These are phyloP conservation scores for Dynastes grantii DNA, from an alignment of 2,888 invertebrate genomes.

Conservation along the genomic window DNA sequence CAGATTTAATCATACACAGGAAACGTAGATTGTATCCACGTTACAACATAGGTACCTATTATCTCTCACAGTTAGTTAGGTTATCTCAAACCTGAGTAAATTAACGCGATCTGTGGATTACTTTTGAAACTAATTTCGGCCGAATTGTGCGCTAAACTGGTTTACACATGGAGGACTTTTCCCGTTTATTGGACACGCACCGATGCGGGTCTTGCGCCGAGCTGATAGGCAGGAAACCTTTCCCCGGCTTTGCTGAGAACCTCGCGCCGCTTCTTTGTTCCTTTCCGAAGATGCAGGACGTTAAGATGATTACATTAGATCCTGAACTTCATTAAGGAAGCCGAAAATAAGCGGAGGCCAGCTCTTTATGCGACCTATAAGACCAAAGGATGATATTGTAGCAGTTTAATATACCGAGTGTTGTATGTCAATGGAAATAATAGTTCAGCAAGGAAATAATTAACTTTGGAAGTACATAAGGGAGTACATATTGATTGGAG, in stretches of 20 bases:
- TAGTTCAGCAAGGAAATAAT: too few species aligned
- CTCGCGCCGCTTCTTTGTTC: constrained; percentile 30
- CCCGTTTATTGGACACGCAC: constrained; percentile 47
- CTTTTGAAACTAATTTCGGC: constrained; percentile 58
- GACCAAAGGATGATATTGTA: too few species aligned
- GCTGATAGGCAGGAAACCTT: constrained; percentile 20
- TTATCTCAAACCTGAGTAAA: constrained; percentile 46
- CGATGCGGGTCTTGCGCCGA: constrained; percentile 44
- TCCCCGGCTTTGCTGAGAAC: neutral
- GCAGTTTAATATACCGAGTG: too few species aligned
- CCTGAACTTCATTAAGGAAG: constrained; percentile 41
- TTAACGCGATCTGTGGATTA: constrained; percentile 50
- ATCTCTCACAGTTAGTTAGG: constrained; percentile 47
- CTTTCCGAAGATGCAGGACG: constrained; percentile 36
- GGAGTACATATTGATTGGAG: too few species aligned
- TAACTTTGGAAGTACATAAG: too few species aligned
- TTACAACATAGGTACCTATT: neutral
- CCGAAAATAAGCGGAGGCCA: constrained; percentile 32
- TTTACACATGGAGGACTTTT: constrained; percentile 58
- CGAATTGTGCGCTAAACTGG: constrained; percentile 61
- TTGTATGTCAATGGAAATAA: too few species aligned
- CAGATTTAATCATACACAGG: neutral
- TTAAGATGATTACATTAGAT: constrained; percentile 48
- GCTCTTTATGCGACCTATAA: too few species aligned
- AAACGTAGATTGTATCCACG: too few species aligned